Base-by-base conservation (phyloP, 2,797 vertebrate genomes). In the Onychomys torridus region DNA sequence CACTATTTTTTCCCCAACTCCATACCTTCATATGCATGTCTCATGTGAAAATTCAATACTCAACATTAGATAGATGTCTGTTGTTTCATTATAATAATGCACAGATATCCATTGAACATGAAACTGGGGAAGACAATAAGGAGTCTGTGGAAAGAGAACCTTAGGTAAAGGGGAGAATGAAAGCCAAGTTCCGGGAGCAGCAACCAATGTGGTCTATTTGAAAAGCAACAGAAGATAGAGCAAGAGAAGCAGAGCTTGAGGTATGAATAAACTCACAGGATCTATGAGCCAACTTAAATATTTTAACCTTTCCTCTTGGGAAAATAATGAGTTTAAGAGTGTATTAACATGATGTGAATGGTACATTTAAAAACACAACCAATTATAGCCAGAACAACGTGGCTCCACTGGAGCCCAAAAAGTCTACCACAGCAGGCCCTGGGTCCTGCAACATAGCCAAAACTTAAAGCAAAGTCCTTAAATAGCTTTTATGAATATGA, bases 221-320 rank as follows among this genome's bases (percentile, higher is more conserved):
- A 49, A 13, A 32, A 93, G 52, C 9, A 46, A 34, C 25, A 75
- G 37, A 81, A 73, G 8, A 67, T 40, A 61, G 61, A 23, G 52
- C 84, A 23, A 55, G 52, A 71, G 40, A 69, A 69, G 16, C n/a
- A 17, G 61, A 71, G 34, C 1, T 16, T 29, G 7, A 40, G n/a
- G 16, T 61, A 9, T 57, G 23, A 11, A 9, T n/a, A 69, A 65
- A 90, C 32, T 57, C 3, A 17, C 0, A 34, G 57, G 19, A 27
- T 71, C 1, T 1, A 85, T 49, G 40, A 37, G 52, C 3, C 8
- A 27, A 10, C 65, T 17, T 78, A 76, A 84, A 87, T 32, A 83
- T 21, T 93, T 93, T 34, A 59, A 19, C 23, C 76, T 95, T 96
- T 67, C 86, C 78, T 94, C 37, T 55, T 21, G 6, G n/a, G 46